Evolutionary conservation across 2,113 vertebrate species (phyloP), one percentile per base, ranked within the genome.

Genomic region (Pycnonotus jocosus): DNA sequence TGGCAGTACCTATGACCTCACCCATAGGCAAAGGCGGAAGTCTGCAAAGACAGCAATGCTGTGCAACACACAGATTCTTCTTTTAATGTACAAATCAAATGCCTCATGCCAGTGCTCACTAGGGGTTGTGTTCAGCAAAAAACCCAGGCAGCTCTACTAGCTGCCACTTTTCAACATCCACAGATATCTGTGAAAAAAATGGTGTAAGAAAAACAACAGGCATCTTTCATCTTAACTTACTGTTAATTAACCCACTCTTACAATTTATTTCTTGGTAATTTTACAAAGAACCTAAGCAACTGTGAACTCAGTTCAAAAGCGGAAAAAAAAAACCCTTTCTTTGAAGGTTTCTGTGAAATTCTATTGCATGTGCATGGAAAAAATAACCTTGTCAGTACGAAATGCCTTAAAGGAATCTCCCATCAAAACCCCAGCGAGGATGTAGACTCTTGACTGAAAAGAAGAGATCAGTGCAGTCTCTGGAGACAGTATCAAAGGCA

Each of bases 361-460:
- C 91, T 90, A 85, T 65, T 12, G 42, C 90, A 87, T 37, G 47
- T 88, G 85, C 84, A 90, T 45, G 83, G 88, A 85, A 89, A 94
- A 96, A 90, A 95, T 88, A 95, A 91, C 96, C 92, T 95, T 96
- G 97, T 96, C 97, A 96, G 95, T 94, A 95, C 88, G 93, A 96
- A 97, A 97, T 95, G 97, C 97, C 97, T 98, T 95, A 84, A 97
- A 98, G 97, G 96, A 95, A 96, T 97, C 96, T 97, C 96, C 93
- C 92, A 92, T 95, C 90, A 85, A 92, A 97, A 96, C 86, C 50
- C 71, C 96, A 76, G 94, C 9, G 22, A 97, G 95, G 95, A 96
- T 93, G 85, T 73, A 95, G 96, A 94, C 92, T 97, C 95, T 92
- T 96, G 96, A 96, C 94, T 92, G 92, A 95, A 96, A 93, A 97